Percentiles rank a stretch among this genome's conserved stretches.
Conservation (phyloP, 1,140 invertebrate genomes). For the Nixonia krombeini region DNA sequence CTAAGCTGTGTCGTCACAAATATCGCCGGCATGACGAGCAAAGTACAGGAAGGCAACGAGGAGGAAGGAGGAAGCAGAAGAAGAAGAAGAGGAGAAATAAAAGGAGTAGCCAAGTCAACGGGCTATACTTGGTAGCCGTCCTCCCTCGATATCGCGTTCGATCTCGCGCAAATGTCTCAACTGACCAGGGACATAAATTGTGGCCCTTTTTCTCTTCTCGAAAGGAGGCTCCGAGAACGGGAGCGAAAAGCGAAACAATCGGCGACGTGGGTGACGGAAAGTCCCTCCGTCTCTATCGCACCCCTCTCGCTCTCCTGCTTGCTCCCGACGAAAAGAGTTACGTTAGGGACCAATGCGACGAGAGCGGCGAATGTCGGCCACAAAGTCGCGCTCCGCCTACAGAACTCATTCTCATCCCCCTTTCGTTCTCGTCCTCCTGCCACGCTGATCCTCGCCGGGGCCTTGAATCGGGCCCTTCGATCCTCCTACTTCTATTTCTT, state of each 20-base stretch:
- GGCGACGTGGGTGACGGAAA: conserved; percentile 64
- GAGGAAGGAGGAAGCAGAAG: conserved; percentile 1
- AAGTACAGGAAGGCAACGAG: conserved; percentile 21
- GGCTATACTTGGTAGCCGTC: conserved; percentile 49
- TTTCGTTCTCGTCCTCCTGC: conserved; percentile 31
- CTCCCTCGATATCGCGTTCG: conserved; percentile 60
- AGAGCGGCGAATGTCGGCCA: conserved; percentile 54
- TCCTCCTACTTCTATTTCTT: conserved; percentile 30
- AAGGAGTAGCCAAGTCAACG: conserved; percentile 38
- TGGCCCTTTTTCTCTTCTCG: conserved; percentile 49
- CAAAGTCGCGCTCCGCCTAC: conserved; percentile 68
- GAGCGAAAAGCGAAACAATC: conserved; percentile 63
- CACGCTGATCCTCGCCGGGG: conserved; percentile 20
- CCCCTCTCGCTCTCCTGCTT: conserved; percentile 31
- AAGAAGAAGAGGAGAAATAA: conserved; percentile 20
- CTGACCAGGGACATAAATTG: conserved; percentile 67
- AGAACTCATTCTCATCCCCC: conserved; percentile 49
- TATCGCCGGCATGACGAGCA: conserved; percentile 46
- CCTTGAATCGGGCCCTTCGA: conserved; percentile 33
- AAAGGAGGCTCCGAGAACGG: conserved; percentile 41
- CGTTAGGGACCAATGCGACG: conserved; percentile 55
- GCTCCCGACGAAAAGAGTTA: conserved; percentile 31
- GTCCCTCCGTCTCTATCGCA: conserved; percentile 38
- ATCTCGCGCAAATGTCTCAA: conserved; percentile 71
- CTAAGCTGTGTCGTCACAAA: conserved; percentile 32